Base-by-base conservation (phyloP, 2,113 vertebrate genomes). In the Anhinga rufa region DNA sequence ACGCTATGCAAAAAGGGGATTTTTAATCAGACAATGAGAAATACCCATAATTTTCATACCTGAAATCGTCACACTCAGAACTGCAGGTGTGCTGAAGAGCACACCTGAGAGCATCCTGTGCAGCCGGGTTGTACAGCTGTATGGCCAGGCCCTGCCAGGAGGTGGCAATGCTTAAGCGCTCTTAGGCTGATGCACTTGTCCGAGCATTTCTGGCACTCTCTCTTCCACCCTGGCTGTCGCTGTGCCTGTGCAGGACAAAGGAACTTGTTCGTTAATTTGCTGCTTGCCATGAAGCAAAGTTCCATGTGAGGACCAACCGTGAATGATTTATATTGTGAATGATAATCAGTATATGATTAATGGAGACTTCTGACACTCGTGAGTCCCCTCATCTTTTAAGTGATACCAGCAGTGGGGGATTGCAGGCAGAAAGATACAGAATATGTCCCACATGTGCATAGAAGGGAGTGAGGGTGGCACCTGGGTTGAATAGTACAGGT, bases 61-160 rank as follows among this genome's bases (percentile, higher is more conserved):
- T 72, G n/a, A 54, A 72, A 25, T 32, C 3, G 0, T 17, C 31
- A 10, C 8, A 7, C 11, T 17, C 31, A 17, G 44, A 70, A 19
- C 3, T 16, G 17, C 5, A 7, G 28, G 9, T 48, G 36, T 21
- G 2, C 8, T 8, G 7, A 3, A 14, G 15, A 19, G 2, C 1
- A 1, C 3, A 4, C 10, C 17, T 12, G 34, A 14, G 40, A 8
- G 20, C 0, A 0, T 7, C 9, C 26, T 2, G 15, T 7, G 7
- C 10, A 10, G 66, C 6, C 3, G 2, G 28, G 38, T 2, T 7
- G 14, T 26, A 28, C n/a, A 42, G 77, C 58, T 24, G 40, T 9
- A 5, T 1, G 36, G 22, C 28, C 19, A 4, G 14, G 21, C 51
- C 69, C 75, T 62, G 36, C 46, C 31, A 7, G 71, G 75, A 66